These are phyloP conservation scores for Gallinago solitaria DNA, from an alignment of 2,797 vertebrate genomes.

Conservation along the genomic window DNA sequence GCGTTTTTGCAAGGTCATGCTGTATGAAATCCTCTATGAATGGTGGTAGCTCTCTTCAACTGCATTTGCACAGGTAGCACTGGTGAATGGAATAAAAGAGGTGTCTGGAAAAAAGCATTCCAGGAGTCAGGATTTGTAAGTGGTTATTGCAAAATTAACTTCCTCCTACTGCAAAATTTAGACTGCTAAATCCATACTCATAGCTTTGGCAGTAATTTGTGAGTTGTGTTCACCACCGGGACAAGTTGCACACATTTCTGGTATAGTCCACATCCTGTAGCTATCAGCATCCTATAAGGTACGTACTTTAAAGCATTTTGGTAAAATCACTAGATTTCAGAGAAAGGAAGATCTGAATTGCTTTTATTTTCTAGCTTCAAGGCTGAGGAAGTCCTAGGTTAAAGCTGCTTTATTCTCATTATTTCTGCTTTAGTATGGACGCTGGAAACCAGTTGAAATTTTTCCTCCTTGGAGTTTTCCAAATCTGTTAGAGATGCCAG, in stretches of 20 bases:
- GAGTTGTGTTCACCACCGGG: rapidly evolving
- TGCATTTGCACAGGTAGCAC: not conserved
- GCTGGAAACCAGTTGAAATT: no score
- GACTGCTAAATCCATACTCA: not conserved
- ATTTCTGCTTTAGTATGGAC: not conserved
- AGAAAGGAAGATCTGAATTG: not conserved
- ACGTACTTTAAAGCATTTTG: not conserved
- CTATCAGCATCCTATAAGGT: not conserved
- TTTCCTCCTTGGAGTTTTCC: no score
- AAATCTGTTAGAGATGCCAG: no score
- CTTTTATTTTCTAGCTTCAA: not conserved
- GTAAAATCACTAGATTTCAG: not conserved
- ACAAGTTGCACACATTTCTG: not conserved
- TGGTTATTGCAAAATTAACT: not conserved
- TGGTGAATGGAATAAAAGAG: not conserved
- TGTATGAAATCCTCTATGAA: not conserved
- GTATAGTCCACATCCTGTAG: not conserved
- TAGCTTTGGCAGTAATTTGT: not conserved
- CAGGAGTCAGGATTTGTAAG: not conserved
- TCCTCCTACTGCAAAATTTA: not conserved
- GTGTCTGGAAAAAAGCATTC: not conserved
- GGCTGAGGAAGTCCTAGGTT: not conserved
- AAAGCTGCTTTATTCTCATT: not conserved
- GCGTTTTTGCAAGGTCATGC: not conserved
- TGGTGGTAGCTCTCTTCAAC: not conserved